phyloP scores from a whole-genome alignment of 2,113 vertebrate species.

The Melanerpes formicivorus region DNA sequence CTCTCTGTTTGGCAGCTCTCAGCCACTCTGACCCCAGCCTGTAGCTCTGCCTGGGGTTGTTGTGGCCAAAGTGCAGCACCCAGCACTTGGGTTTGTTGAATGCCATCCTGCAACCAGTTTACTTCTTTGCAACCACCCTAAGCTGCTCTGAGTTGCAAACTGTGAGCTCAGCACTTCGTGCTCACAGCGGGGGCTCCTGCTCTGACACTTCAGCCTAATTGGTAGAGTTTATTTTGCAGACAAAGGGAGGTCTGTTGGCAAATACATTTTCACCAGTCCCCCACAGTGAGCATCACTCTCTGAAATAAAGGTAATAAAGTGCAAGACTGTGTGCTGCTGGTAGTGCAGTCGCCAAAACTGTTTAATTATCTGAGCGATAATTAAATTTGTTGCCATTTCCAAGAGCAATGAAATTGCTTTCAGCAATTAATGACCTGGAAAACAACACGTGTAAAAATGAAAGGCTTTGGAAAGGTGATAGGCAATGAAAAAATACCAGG shows the following conservation, averaged over 20 bases:
- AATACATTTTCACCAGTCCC: neutral
- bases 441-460: slow-evolving; percentile 33
- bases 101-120: neutral
- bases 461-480: neutral
- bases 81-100: too few relatives aligned
- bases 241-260: neutral
- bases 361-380: slow-evolving; percentile 48
- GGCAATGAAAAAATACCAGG: neutral
- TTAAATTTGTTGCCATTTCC: slow-evolving; percentile 53
- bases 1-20: too few relatives aligned
- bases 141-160: neutral
- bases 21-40: too few relatives aligned
- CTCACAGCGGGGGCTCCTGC: neutral
- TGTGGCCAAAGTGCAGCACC: too few relatives aligned
- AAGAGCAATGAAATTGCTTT: slow-evolving; percentile 46
- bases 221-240: neutral
- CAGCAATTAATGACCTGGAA: slow-evolving; percentile 50
- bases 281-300: neutral
- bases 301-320: slow-evolving; percentile 59
- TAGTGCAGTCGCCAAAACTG: slow-evolving; percentile 19
- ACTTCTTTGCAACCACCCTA: neutral
- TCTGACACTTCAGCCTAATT: neutral
- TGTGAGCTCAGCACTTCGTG: neutral
- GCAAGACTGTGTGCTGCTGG: slow-evolving; percentile 28
- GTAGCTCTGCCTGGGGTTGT: too few relatives aligned